Evolutionary conservation across 2,888 invertebrate species (phyloP), one percentile per base, ranked within the genome.

Genomic region (Drosophila birchii): DNA sequence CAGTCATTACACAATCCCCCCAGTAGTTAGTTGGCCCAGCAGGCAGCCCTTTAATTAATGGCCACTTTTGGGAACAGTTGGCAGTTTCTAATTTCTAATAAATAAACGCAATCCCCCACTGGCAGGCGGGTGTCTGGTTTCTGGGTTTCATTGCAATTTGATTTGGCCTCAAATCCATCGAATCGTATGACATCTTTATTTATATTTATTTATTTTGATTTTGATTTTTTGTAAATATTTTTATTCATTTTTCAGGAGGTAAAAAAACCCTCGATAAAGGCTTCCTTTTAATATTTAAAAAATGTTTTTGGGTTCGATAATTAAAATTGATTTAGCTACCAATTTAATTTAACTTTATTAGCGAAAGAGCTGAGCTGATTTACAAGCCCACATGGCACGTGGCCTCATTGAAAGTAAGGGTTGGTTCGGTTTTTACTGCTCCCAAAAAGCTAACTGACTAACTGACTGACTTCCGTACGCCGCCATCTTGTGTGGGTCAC

Each of bases 1-100:
- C 64, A 59, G 56, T 62, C 59, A 63, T 60, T 58, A 41, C 64
- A 51, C 54, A 62, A 55, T 60, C 71, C 29, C 29, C 64, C 58
- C 51, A 53, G 51, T 53, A 32, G 62, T 49, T 53, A 70, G 47
- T 53, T 41, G 34, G 49, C 61, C 32, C 66, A 70, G 68, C 68
- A 43, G 57, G 60, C 69, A 54, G 63, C 29, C 60, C 66, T 54
- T 57, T 80, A 78, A 85, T 82, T 82, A 85, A 80, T 82, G 73
- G 59, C 77, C 61, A 62, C 78, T 80, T 80, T 72, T 76, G 72
- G 75, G 70, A 76, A 60, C 75, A 74, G 67, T 76, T 78, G 68
- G 78, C 77, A 72, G 68, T 66, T 77, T 79, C 70, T 66, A 75
- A 76, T 81, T 84, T 80, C 51, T 62, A 80, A 75, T 82, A 68